Conservation (phyloP, 1,140 invertebrate species). For the Matsumurasca onukii region DNA sequence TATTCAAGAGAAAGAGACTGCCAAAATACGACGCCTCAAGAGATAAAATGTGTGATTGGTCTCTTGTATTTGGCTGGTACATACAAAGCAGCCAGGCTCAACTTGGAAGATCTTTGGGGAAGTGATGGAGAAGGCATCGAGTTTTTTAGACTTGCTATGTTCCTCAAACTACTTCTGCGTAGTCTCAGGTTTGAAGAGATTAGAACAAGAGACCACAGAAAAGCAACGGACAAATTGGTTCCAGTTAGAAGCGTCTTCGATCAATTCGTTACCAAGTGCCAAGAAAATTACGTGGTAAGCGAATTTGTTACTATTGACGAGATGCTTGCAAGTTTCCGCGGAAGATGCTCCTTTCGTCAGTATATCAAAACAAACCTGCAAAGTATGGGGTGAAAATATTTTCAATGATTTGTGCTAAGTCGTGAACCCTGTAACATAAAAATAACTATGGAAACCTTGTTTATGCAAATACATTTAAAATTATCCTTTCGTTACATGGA, state of each 20-base stretch:
- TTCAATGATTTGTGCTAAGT: constrained; percentile 40
- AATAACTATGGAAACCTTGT: too few relatives aligned
- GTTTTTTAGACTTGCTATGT: constrained; percentile 38
- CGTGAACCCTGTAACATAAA: too few relatives aligned
- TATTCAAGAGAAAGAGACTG: constrained; percentile 7
- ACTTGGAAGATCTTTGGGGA: constrained; percentile 43
- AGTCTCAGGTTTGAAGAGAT: constrained; percentile 44
- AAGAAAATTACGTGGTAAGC: constrained; percentile 40
- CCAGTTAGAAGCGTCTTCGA: constrained; percentile 45
- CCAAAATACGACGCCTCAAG: neutral
- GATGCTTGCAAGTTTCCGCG: constrained; percentile 47
- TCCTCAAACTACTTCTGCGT: constrained; percentile 38
- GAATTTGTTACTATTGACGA: too few relatives aligned
- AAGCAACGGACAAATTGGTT: constrained; percentile 44
- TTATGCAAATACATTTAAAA: too few relatives aligned
- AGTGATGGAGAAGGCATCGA: constrained; percentile 39
- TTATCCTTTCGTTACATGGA: too few relatives aligned
- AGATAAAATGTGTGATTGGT: constrained; percentile 36
- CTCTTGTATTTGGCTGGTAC: constrained; percentile 38
- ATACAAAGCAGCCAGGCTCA: constrained; percentile 34
- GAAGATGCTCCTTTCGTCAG: constrained; percentile 47
- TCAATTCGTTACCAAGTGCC: too few relatives aligned
- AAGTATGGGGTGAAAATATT: constrained; percentile 47
- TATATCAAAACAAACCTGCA: constrained; percentile 49
- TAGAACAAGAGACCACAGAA: constrained; percentile 39